Percentiles rank a stretch among this genome's conserved stretches.
Conservation (phyloP, 2,888 invertebrate species). For the Polylopha cassiicola region DNA sequence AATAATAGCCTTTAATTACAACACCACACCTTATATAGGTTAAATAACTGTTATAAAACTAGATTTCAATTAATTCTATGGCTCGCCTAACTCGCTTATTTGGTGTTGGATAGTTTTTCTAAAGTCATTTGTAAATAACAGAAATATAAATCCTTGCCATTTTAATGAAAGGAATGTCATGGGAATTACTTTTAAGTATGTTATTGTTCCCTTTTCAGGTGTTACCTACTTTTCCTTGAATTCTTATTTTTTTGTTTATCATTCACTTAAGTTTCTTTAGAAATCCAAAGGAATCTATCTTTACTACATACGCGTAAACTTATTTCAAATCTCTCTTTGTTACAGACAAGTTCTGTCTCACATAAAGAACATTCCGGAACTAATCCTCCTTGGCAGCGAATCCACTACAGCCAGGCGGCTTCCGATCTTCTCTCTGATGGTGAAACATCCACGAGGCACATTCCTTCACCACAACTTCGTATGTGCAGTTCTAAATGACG, state of each 20-base stretch:
- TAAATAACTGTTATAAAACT: slow-evolving; percentile 8
- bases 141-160: too few relatives aligned
- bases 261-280: too few relatives aligned
- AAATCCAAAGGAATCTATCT: too few relatives aligned
- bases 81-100: too few relatives aligned
- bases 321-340: slow-evolving; percentile 36
- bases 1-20: slow-evolving; percentile 3
- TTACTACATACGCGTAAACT: not conserved
- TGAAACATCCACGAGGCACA: slow-evolving; percentile 87
- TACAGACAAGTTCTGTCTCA: slow-evolving; percentile 87
- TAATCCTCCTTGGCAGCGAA: slow-evolving; percentile 85
- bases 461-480: slow-evolving; percentile 94
- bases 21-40: not conserved
- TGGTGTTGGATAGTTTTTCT: too few relatives aligned
- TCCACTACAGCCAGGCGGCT: slow-evolving; percentile 82
- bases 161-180: too few relatives aligned
- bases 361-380: slow-evolving; percentile 86
- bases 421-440: slow-evolving; percentile 91
- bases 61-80: not conserved
- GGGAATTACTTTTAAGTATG: too few relatives aligned
- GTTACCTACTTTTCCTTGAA: too few relatives aligned
- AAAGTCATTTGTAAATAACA: too few relatives aligned
- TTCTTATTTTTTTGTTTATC: too few relatives aligned
- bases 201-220: too few relatives aligned
- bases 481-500: slow-evolving; percentile 90